Evolutionary conservation across 2,888 invertebrate genomes (phyloP).

Genomic region (Rotaria socialis): DNA sequence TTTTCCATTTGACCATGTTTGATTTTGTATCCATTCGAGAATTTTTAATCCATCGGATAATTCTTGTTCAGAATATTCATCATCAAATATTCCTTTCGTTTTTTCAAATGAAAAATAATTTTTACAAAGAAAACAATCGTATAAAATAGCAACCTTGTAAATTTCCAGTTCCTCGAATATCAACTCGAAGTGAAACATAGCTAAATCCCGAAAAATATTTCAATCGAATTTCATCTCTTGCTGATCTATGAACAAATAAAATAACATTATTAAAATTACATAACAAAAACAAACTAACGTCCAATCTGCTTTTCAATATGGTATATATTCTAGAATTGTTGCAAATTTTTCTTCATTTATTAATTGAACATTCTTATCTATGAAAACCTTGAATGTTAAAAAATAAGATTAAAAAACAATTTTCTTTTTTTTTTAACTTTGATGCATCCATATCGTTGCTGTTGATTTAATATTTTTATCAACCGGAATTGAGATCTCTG

Average conservation of each 20-base stretch:
- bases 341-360: conserved; percentile 18
- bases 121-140: no score
- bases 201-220: conserved; percentile 47
- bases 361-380: no score
- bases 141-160: conserved; percentile 47
- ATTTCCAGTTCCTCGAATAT: conserved; percentile 49
- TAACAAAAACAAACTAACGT: conserved; percentile 38
- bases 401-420: background rate
- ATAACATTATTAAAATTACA: no score
- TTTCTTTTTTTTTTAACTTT: background rate
- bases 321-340: conserved; percentile 49
- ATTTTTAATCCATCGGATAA: conserved; percentile 48
- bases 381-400: no score
- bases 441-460: background rate
- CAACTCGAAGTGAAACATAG: conserved; percentile 47
- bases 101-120: no score
- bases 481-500: background rate
- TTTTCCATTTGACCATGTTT: conserved; percentile 48
- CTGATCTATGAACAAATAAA: background rate
- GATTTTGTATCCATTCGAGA: conserved; percentile 48
- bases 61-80: conserved; percentile 49
- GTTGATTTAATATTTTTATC: background rate
- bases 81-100: conserved; percentile 42
- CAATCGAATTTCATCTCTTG: conserved; percentile 47
- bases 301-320: conserved; percentile 48